Percentiles rank a stretch among this genome's conserved stretches.
Conservation (phyloP, 2,888 invertebrate genomes). For the Brenthis daphne region DNA sequence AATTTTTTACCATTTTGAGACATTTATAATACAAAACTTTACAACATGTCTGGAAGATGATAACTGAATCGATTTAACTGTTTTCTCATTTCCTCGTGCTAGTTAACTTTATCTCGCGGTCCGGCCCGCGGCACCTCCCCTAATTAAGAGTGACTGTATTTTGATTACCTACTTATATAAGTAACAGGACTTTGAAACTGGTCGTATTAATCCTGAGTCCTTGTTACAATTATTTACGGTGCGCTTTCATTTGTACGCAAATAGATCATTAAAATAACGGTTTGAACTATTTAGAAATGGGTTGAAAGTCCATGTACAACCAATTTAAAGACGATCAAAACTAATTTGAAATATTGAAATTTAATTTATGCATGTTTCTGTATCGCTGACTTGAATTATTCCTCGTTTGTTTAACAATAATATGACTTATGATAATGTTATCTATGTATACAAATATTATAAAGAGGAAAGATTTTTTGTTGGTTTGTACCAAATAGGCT, state of each 20-base stretch:
- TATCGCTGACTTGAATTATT: conserved; percentile 2
- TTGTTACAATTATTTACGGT: conserved; percentile 62
- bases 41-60: not conserved
- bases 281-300: conserved; percentile 29
- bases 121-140: conserved; percentile 40
- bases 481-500: too few relatives aligned
- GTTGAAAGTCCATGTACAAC: conserved; percentile 16
- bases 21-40: not conserved
- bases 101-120: conserved; percentile 17
- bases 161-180: conserved; percentile 73
- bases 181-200: conserved; percentile 62
- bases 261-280: conserved; percentile 50
- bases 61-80: conserved; percentile 10
- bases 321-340: conserved; percentile 19
- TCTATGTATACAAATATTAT: too few relatives aligned
- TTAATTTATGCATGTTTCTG: conserved; percentile 19
- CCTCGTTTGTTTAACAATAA: conserved; percentile 5
- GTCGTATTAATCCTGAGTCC: conserved; percentile 66
- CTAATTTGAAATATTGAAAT: conserved; percentile 19
- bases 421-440: not conserved
- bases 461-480: too few relatives aligned
- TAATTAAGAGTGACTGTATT: conserved; percentile 77
- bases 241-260: conserved; percentile 61
- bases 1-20: too few relatives aligned
- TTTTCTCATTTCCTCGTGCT: conserved; percentile 9